Base-by-base conservation (phyloP, 2,113 vertebrate species). In the Tringa solitaria region DNA sequence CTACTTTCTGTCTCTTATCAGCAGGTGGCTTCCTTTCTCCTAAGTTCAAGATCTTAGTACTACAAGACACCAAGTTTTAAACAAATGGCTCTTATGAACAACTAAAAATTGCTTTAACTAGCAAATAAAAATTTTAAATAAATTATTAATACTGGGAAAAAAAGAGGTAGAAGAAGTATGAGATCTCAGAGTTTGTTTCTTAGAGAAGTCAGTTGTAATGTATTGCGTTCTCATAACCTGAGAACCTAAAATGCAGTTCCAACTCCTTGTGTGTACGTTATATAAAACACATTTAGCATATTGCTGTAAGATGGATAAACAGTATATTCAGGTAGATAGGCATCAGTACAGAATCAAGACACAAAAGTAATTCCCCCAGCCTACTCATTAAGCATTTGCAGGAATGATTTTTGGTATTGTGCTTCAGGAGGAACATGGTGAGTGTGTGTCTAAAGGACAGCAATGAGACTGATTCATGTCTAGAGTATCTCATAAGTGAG, bases 1-100 rank as follows among this genome's bases (percentile, higher is more conserved):
- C 46, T 24, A 0, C 48, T 87, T 94, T 51, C 74, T 27, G 0
- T 67, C 26, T 76, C 48, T 51, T 33, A 79, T 59, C 95, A 94
- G 82, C 82, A 93, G 82, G 78, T 82, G 87, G 85, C 85, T 94
- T 93, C 78, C 82, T 79, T 83, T 78, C 78, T 84, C 64, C 63
- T 82, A n/a, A 78, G 51, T 59, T 45, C 41, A 81, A 45, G 30
- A 64, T 35, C 9, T 88, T 12, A 54, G 68, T 46, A 53, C 69
- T 79, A 5, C 27, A 78, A 37, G 26, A 28, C 19, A 72, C 2
- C 12, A 50, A 14, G 12, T 43, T 64, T 79, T 64, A 28, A 60
- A 46, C 4, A 91, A 84, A 48, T 20, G 8, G 5, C 7, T 28
- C 73, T 83, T 48, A 51, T 12, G 30, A 73, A 51, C 1, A 4